Percentiles rank a stretch among this genome's conserved stretches.
Conservation (phyloP, 1,140 invertebrate genomes). For the Marisa cornuarietis region DNA sequence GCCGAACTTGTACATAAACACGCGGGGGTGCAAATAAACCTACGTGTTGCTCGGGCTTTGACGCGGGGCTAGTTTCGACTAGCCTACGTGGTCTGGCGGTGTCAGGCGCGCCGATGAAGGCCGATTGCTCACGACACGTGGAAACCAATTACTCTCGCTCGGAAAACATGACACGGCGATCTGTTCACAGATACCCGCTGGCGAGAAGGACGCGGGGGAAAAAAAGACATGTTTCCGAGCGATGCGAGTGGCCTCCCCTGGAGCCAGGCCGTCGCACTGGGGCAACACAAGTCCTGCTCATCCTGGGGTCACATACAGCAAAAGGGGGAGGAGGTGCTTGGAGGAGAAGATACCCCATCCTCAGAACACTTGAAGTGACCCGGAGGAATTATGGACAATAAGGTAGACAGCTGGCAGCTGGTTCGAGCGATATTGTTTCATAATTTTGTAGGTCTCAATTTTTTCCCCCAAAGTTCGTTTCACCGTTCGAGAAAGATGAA, state of each 20-base stretch:
- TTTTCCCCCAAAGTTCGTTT: too few relatives aligned
- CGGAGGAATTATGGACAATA: too few relatives aligned
- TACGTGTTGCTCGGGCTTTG: not conserved
- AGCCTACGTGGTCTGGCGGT: not conserved
- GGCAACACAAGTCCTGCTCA: not conserved
- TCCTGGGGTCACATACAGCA: not conserved
- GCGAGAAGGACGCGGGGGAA: too few relatives aligned
- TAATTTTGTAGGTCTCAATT: too few relatives aligned
- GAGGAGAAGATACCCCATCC: too few relatives aligned
- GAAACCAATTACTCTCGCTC: conserved; percentile 7
- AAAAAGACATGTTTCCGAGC: conserved; percentile 9
- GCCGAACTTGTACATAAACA: conserved; percentile 8
- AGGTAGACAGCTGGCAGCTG: too few relatives aligned
- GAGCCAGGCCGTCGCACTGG: not conserved
- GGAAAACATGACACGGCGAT: conserved; percentile 16
- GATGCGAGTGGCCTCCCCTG: not conserved
- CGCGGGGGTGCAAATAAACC: conserved; percentile 7
- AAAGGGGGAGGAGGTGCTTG: not conserved
- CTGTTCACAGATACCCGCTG: conserved; percentile 3
- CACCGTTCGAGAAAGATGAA: too few relatives aligned
- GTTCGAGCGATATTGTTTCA: too few relatives aligned
- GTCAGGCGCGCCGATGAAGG: not conserved
- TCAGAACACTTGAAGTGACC: too few relatives aligned
- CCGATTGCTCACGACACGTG: not conserved
- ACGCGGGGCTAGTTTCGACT: not conserved